A percentile compares a stretch with the other conserved stretches of the same genome.
Evolutionary conservation across 1,140 invertebrate species (phyloP).

Genomic region (Microplitis demolitor): DNA sequence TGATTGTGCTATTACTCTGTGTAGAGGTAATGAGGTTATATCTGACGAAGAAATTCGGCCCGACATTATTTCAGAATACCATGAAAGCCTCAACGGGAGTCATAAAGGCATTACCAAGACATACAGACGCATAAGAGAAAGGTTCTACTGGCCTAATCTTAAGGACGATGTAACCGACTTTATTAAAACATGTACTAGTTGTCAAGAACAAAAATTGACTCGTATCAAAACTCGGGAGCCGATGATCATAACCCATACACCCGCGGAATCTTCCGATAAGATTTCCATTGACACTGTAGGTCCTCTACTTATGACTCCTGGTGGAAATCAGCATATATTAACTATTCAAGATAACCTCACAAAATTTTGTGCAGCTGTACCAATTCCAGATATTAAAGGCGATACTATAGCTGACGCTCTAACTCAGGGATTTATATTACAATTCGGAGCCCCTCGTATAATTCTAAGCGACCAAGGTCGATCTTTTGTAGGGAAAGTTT

Average conservation of each 20-base stretch:
- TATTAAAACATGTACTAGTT: too few relatives aligned
- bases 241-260: slow-evolving; percentile 12
- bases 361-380: slow-evolving; percentile 35
- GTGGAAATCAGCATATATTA: slow-evolving; percentile 10
- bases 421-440: neutral
- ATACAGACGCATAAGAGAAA: too few relatives aligned
- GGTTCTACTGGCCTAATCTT: too few relatives aligned
- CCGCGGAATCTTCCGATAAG: too few relatives aligned
- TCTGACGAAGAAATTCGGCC: neutral
- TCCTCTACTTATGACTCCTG: too few relatives aligned
- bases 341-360: slow-evolving; percentile 40
- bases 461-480: slow-evolving; percentile 41
- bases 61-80: too few relatives aligned
- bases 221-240: too few relatives aligned
- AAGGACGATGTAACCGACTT: too few relatives aligned
- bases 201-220: too few relatives aligned
- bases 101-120: too few relatives aligned
- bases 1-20: slow-evolving; percentile 5
- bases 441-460: slow-evolving; percentile 36
- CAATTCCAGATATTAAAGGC: slow-evolving; percentile 30
- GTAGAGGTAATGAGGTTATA: neutral
- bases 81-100: too few relatives aligned
- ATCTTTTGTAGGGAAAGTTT: slow-evolving; percentile 32
- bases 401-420: slow-evolving; percentile 34
- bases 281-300: too few relatives aligned